Conservation (phyloP, 2,113 vertebrate species). For the Xerus inauris region DNA sequence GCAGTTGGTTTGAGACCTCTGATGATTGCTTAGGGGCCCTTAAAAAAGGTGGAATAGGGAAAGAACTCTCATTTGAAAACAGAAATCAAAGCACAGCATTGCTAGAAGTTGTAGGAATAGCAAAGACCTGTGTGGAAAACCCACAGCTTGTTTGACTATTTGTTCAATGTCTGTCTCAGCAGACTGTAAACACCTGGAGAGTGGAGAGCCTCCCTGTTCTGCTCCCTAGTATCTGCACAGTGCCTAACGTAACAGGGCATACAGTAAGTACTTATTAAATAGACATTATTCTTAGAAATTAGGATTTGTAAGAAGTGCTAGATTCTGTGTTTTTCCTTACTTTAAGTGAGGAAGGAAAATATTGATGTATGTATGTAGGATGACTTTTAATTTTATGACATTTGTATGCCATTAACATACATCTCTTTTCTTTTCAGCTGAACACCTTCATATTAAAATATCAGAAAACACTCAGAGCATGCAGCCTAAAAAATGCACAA, state of each 20-base stretch:
- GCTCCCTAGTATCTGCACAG: not conserved
- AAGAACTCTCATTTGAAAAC: constrained; percentile 9
- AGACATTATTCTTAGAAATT: constrained; percentile 53
- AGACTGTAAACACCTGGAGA: constrained; percentile 51
- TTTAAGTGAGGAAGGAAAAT: not conserved
- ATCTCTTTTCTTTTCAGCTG: not conserved
- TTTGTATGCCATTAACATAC: not conserved
- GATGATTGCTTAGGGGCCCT: not conserved
- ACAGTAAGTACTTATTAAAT: constrained; percentile 28
- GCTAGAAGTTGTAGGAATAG: constrained; percentile 33
- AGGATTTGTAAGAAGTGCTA: not conserved
- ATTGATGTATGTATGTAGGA: not conserved
- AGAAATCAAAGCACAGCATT: constrained; percentile 15
- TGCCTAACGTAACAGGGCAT: constrained; percentile 46
- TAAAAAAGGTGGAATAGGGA: constrained; percentile 6
- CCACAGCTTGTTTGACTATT: constrained; percentile 62
- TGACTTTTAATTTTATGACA: not conserved
- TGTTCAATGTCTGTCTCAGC: constrained; percentile 61
- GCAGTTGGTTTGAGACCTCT: not conserved
- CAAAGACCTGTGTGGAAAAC: constrained; percentile 54
- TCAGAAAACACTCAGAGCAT: not conserved
- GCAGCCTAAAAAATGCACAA: not conserved
- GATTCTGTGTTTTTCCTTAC: not conserved
- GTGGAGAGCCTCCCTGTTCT: not conserved
- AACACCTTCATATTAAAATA: not conserved